Percentiles rank a stretch among this genome's conserved stretches.
phyloP scores from a whole-genome alignment of 2,113 vertebrate species.

The Aspidoscelis tigris region DNA sequence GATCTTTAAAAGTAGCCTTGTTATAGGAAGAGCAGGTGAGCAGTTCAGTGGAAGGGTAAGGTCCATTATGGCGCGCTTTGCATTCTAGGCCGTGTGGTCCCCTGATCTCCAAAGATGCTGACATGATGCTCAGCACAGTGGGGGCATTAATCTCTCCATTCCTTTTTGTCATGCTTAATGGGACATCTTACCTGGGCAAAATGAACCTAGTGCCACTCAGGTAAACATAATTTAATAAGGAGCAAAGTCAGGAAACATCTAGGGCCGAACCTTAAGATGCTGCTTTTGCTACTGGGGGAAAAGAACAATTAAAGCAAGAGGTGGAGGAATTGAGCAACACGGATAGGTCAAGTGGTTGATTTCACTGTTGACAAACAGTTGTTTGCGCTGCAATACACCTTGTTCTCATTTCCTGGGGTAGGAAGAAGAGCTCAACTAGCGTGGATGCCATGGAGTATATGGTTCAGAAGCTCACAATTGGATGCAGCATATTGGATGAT shows the following conservation, averaged over 20 bases:
- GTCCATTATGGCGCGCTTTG: constrained; percentile 77
- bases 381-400: neutral
- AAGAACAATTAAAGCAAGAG: constrained; percentile 21
- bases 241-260: constrained; percentile 64
- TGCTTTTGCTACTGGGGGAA: neutral
- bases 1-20: constrained; percentile 88
- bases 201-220: constrained; percentile 82
- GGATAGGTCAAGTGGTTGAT: constrained; percentile 15
- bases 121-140: constrained; percentile 78
- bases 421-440: constrained; percentile 51
- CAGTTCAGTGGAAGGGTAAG: constrained; percentile 81
- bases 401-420: constrained; percentile 1
- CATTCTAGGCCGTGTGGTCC: constrained; percentile 70
- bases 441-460: constrained; percentile 61
- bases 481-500: constrained; percentile 60
- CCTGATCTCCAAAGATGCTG: constrained; percentile 81
- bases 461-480: constrained; percentile 71
- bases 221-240: constrained; percentile 87
- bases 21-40: constrained; percentile 85
- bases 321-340: constrained; percentile 21
- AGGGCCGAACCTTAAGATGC: constrained; percentile 31
- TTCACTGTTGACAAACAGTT: neutral
- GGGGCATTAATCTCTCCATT: constrained; percentile 85
- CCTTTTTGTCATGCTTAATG: constrained; percentile 82
- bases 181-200: constrained; percentile 84